phyloP scores from a whole-genome alignment of 2,113 vertebrate species.

The Tenrec ecaudatus region DNA sequence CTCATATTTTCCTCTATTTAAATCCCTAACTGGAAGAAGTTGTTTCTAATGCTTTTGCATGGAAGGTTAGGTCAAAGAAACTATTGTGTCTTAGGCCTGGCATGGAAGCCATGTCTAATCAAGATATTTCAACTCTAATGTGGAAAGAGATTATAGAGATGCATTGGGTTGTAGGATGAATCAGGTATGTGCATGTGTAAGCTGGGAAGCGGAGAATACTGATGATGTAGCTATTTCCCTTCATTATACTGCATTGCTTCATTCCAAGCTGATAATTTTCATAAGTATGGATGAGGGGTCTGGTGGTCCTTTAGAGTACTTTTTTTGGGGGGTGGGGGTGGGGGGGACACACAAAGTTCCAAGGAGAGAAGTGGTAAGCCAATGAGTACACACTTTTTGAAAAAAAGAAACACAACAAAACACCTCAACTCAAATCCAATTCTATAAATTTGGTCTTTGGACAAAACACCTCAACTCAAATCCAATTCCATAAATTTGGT shows the following conservation, averaged over 20 bases:
- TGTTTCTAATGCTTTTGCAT: background rate
- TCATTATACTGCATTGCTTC: background rate
- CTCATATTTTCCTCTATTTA: background rate
- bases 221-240: background rate
- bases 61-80: background rate
- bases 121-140: no score
- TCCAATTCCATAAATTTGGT: background rate
- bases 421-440: conserved; percentile 16
- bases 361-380: background rate
- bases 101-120: background rate
- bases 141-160: background rate
- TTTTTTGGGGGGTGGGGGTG: background rate
- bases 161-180: no score
- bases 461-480: background rate
- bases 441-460: background rate
- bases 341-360: no score
- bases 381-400: background rate
- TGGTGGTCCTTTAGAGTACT: background rate
- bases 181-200: background rate
- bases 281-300: background rate
- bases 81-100: background rate
- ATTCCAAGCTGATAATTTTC: background rate
- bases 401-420: no score
- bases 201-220: background rate
- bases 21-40: background rate